Base-by-base conservation (phyloP, 2,888 invertebrate species). In the Agelastica alni region DNA sequence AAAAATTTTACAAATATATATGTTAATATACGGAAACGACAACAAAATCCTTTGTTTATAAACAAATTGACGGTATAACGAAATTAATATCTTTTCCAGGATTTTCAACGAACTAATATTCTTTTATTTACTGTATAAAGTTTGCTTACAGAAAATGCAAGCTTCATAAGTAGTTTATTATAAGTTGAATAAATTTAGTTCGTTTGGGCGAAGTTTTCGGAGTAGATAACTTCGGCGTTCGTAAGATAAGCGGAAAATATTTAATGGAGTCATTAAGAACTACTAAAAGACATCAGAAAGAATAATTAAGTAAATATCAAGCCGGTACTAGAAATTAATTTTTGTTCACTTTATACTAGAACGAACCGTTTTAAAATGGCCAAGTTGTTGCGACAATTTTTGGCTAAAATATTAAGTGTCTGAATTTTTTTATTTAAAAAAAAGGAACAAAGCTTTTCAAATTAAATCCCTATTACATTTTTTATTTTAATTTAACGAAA, bases 191-290 rank as follows among this genome's bases (percentile, higher is more conserved):
- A 41, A 51, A 45, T 54, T 52, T 44, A 48, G 42, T 53, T 46
- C 37, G 42, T 31, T 43, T 43, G 44, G 47, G 44, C 37, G 18
- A 58, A 56, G 42, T 56, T 59, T 44, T 46, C 53, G 53, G 51
- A 42, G 39, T 26, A 59, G 47, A 47, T 47, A 56, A 56, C 49
- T 53, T 56, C 39, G n/a, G 39, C 51, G 37, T 56, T 51, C 51
- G 43, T 39, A 46, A 39, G 51, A 51, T 51, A n/a, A 42, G 44
- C 43, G 49, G 45, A 46, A 59, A 56, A 48, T 56, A 45, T 59
- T 56, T 53, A 59, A 53, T 56, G 44, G 49, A 53, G 37, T 51
- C 56, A 51, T 56, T 53, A 53, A 34, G 43, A 51, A 28, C 47
- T 31, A 31, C 39, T 42, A 26, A 32, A 42, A 46, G 51, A 34